Evolutionary conservation across 2,888 invertebrate species (phyloP).

Genomic region (Andrena minutula): DNA sequence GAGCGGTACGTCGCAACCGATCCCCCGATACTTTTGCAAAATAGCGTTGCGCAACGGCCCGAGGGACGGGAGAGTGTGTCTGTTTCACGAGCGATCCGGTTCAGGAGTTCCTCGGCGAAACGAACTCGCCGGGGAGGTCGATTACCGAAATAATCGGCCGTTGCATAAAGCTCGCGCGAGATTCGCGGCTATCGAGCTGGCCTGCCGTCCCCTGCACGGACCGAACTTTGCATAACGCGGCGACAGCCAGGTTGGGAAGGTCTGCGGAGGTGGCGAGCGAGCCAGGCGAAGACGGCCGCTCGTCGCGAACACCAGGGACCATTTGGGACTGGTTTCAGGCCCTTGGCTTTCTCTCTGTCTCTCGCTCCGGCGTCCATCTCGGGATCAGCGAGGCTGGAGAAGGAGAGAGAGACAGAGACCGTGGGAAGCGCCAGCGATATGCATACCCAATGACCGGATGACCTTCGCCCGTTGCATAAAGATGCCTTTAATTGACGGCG

Average conservation of each 20-base stretch:
- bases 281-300: not conserved
- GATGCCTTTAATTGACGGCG: slow-evolving; percentile 83
- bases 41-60: slow-evolving; percentile 36
- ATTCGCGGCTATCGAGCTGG: slow-evolving; percentile 38
- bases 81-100: slow-evolving; percentile 54
- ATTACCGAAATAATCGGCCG: slow-evolving; percentile 60
- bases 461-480: slow-evolving; percentile 84
- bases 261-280: slow-evolving; percentile 22
- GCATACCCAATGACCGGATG: slow-evolving; percentile 84
- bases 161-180: slow-evolving; percentile 50
- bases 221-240: slow-evolving; percentile 51
- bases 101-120: slow-evolving; percentile 17
- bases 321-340: slow-evolving; percentile 78
- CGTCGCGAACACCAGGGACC: slow-evolving; percentile 35
- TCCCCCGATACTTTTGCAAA: slow-evolving; percentile 32
- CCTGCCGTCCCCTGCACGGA: slow-evolving; percentile 24
- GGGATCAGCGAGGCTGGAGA: not conserved
- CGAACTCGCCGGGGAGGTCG: slow-evolving; percentile 45
- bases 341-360: slow-evolving; percentile 60
- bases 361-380: slow-evolving; percentile 16
- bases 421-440: slow-evolving; percentile 80
- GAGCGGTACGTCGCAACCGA: not conserved
- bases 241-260: not conserved
- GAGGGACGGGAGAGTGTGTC: slow-evolving; percentile 10
- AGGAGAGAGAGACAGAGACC: slow-evolving; percentile 62